Evolutionary conservation across 1,140 invertebrate genomes (phyloP).

Genomic region (Metopolophium dirhodum): DNA sequence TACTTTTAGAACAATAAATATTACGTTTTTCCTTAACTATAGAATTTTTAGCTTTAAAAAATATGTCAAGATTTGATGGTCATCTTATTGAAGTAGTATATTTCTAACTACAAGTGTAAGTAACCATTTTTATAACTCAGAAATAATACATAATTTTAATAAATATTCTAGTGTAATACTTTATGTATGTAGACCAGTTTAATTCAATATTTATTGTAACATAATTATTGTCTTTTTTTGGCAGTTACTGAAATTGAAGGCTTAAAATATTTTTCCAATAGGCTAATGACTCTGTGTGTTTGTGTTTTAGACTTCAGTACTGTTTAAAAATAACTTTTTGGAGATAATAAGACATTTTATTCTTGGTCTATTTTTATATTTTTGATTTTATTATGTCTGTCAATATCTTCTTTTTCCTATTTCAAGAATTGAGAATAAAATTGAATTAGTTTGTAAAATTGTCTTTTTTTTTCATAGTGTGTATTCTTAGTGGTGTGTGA

Average conservation of each 20-base stretch:
- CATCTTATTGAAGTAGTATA: conserved; percentile 55
- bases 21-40: conserved; percentile 13
- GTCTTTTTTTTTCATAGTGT: conserved; percentile 48
- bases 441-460: conserved; percentile 54
- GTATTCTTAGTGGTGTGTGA: conserved; percentile 39
- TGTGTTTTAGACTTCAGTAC: conserved; percentile 34
- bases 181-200: conserved; percentile 2
- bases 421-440: conserved; percentile 37
- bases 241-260: not conserved
- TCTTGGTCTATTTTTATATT: conserved; percentile 50
- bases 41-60: conserved; percentile 40
- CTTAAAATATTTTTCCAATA: conserved; percentile 24
- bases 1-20: not conserved
- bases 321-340: conserved; percentile 40
- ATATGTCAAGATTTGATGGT: conserved; percentile 54
- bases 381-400: conserved; percentile 49
- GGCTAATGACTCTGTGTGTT: conserved; percentile 46
- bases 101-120: conserved; percentile 53
- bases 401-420: conserved; percentile 26
- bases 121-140: conserved; percentile 39
- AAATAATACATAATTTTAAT: not conserved
- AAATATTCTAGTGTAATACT: conserved; percentile 14
- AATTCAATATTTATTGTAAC: conserved; percentile 49
- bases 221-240: conserved; percentile 22
- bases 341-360: conserved; percentile 24